Evolutionary conservation across 2,113 vertebrate genomes (phyloP), one percentile per base, ranked within the genome.

Genomic region (Corythornis madagascariensis): DNA sequence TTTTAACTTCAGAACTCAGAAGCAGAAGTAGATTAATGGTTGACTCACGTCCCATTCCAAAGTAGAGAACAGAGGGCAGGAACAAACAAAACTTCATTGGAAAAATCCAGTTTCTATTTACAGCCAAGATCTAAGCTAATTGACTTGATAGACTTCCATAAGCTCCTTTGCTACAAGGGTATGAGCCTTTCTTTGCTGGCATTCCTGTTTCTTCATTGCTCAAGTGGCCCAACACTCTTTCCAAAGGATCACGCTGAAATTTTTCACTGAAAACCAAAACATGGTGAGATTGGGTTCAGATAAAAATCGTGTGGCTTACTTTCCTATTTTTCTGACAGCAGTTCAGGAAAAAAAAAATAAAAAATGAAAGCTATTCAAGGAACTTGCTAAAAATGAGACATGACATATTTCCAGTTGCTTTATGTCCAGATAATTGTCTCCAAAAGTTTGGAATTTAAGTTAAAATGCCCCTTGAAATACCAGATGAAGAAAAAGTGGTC

Each of bases 401-500:
- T 5, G 11, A 53, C 33, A n/a, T 52, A 74, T 89, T 50, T 67
- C 2, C 10, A 95, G 66, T 79, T 82, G 67, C 92, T 92, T 90
- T 81, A 56, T 94, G 52, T 69, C 61, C 66, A 93, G 70, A 50
- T 71, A 96, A 95, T 28, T 93, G 56, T 90, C 64, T 43, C n/a
- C 14, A 55, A 38, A 90, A 35, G 3, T 57, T 60, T 9, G 2
- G 18, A 85, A 93, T 60, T 91, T 43, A 56, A 92, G 60, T 65
- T 40, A 50, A 82, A 92, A 57, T 11, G 3, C 56, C 52, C 43
- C n/a, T 87, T 81, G 88, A 94, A 33, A 64, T 75, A 92, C 38
- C 38, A 38, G 38, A 38, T 38, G 38, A 38, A 38, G 38, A 38
- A 38, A 38, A 38, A 38, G 38, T 38, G 38, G 38, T 38, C 38